phyloP scores from a whole-genome alignment of 2,888 invertebrate species.

The Drosophila subsilvestris region DNA sequence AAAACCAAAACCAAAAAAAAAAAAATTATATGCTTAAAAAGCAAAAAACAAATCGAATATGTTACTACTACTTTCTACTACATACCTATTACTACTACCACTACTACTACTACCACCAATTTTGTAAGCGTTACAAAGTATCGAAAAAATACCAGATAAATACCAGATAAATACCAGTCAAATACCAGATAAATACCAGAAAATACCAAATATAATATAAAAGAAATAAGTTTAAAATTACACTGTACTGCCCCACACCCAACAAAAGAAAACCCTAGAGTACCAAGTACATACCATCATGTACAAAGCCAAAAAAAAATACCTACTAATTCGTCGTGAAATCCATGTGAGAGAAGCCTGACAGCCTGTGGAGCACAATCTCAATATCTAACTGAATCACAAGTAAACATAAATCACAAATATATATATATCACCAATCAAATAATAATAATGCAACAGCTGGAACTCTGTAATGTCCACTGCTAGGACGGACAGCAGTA shows the following conservation, averaged over 20 bases:
- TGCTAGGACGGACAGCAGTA: neutral
- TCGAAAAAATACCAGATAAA: conserved; percentile 32
- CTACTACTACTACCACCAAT: conserved; percentile 59
- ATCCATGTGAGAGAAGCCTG: neutral
- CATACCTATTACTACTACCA: conserved; percentile 66
- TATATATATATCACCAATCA: neutral
- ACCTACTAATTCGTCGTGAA: conserved; percentile 9
- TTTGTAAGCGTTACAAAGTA: conserved; percentile 57
- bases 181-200: conserved; percentile 27
- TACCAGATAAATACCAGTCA: conserved; percentile 29
- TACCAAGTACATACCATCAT: conserved; percentile 12
- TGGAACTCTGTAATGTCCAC: neutral
- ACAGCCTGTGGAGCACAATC: neutral
- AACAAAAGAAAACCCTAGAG: conserved; percentile 6
- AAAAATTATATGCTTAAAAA: conserved; percentile 26
- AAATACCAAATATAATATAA: conserved; percentile 32
- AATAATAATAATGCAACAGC: neutral
- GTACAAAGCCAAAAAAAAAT: conserved; percentile 6
- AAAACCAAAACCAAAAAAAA: conserved; percentile 6
- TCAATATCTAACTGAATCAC: neutral
- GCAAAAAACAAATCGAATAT: conserved; percentile 51
- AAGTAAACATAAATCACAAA: neutral
- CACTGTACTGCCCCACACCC: conserved; percentile 28
- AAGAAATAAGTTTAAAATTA: conserved; percentile 27
- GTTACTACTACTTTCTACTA: conserved; percentile 67